Percentiles rank a stretch among this genome's conserved stretches.
These are phyloP conservation scores for Nannospalax galili DNA, from an alignment of 2,113 vertebrate genomes.

Conservation along the genomic window DNA sequence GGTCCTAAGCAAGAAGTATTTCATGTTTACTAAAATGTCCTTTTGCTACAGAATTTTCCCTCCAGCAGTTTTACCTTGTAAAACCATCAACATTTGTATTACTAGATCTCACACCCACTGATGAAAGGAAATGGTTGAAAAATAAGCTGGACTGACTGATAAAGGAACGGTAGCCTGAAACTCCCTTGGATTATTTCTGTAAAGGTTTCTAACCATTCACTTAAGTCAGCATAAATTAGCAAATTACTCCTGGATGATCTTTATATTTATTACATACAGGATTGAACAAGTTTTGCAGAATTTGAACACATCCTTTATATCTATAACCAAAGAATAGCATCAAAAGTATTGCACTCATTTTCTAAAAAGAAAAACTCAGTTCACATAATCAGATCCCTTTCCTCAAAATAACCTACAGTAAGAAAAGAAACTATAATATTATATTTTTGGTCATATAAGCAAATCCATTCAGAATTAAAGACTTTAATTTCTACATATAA, in stretches of 20 bases:
- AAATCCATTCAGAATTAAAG: conserved; percentile 48
- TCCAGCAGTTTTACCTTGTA: not conserved
- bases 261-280: conserved; percentile 16
- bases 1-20: conserved; percentile 21
- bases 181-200: not conserved
- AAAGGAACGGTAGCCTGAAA: not conserved
- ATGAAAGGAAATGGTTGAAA: conserved; percentile 50
- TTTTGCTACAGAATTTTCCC: conserved; percentile 10
- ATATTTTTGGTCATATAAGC: not conserved
- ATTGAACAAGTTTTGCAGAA: conserved; percentile 2
- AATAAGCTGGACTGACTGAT: not conserved
- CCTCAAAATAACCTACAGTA: conserved; percentile 17
- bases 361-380: not conserved
- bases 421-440: not conserved
- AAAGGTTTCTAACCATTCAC: conserved; percentile 24
- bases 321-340: not conserved
- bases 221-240: conserved; percentile 6
- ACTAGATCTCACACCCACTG: not conserved
- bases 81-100: conserved; percentile 55
- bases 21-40: conserved; percentile 15
- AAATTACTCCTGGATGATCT: not conserved
- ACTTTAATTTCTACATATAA: conserved; percentile 32
- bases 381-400: not conserved
- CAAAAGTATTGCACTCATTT: not conserved
- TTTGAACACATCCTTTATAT: not conserved